Evolutionary conservation across 2,113 vertebrate genomes (phyloP).

Genomic region (Equus quagga): DNA sequence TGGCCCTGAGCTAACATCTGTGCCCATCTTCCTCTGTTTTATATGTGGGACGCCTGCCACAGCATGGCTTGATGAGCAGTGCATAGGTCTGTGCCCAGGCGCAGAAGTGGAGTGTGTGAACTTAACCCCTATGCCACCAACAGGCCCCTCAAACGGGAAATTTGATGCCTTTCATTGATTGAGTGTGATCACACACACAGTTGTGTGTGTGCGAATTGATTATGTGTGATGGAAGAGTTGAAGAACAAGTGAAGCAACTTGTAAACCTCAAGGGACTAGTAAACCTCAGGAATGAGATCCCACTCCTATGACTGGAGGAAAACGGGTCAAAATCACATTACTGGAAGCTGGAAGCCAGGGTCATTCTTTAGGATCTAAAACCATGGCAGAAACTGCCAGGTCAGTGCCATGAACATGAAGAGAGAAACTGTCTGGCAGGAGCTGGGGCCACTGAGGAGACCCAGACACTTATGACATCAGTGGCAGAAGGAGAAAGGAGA

Average conservation of each 20-base stretch:
- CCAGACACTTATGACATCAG: background rate
- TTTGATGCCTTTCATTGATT: too few species aligned
- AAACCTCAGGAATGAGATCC: background rate
- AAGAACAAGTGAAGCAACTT: background rate
- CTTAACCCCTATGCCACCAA: too few species aligned
- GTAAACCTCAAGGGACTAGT: background rate
- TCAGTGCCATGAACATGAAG: background rate
- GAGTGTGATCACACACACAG: too few species aligned
- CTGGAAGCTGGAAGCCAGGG: background rate
- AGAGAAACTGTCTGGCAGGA: background rate
- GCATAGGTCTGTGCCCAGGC: too few species aligned
- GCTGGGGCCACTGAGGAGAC: background rate
- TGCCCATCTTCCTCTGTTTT: too few species aligned
- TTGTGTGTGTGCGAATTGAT: background rate
- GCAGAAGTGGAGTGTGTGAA: too few species aligned
- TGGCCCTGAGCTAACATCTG: too few species aligned
- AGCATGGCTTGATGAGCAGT: too few species aligned
- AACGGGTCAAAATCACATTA: background rate
- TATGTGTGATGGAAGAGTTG: background rate
- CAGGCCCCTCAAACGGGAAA: too few species aligned
- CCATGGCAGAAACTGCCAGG: background rate
- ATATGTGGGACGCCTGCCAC: too few species aligned
- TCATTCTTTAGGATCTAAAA: background rate
- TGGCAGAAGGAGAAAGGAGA: background rate
- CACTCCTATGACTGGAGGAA: background rate